A percentile compares a stretch with the other conserved stretches of the same genome.
These are phyloP conservation scores for Hyposoter didymator DNA, from an alignment of 2,888 invertebrate genomes.

Conservation along the genomic window DNA sequence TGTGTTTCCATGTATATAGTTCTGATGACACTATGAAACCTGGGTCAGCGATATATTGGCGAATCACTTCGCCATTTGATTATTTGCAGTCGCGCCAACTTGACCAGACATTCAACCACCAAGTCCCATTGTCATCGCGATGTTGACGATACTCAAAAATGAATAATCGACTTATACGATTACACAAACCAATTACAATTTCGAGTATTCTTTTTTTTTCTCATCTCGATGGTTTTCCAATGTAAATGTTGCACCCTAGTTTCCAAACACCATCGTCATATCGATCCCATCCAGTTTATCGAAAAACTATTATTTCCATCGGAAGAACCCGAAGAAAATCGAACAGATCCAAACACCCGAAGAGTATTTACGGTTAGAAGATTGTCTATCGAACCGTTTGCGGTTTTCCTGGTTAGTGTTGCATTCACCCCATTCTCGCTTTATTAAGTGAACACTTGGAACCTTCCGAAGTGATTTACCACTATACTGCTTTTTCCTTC, in stretches of 20 bases:
- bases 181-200: neutral
- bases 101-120: neutral
- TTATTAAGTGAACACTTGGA: slow-evolving; percentile 9
- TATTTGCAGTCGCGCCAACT: slow-evolving; percentile 11
- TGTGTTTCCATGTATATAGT: neutral
- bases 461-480: slow-evolving; percentile 47
- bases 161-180: neutral
- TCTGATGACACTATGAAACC: slow-evolving; percentile 29
- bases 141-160: neutral
- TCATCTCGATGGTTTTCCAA: slow-evolving; percentile 2
- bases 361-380: neutral
- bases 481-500: slow-evolving; percentile 12
- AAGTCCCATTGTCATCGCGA: slow-evolving; percentile 7
- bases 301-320: slow-evolving; percentile 44
- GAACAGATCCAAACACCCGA: neutral
- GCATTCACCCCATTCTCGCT: neutral
- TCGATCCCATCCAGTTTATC: neutral
- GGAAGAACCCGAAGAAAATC: slow-evolving; percentile 28
- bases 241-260: slow-evolving; percentile 4
- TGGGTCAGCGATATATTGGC: slow-evolving; percentile 34
- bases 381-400: neutral
- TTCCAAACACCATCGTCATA: neutral
- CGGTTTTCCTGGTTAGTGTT: slow-evolving; percentile 13
- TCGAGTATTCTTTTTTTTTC: neutral
- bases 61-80: slow-evolving; percentile 23